These are phyloP conservation scores for Oceanites oceanicus DNA, from an alignment of 2,113 vertebrate genomes.

Conservation along the genomic window DNA sequence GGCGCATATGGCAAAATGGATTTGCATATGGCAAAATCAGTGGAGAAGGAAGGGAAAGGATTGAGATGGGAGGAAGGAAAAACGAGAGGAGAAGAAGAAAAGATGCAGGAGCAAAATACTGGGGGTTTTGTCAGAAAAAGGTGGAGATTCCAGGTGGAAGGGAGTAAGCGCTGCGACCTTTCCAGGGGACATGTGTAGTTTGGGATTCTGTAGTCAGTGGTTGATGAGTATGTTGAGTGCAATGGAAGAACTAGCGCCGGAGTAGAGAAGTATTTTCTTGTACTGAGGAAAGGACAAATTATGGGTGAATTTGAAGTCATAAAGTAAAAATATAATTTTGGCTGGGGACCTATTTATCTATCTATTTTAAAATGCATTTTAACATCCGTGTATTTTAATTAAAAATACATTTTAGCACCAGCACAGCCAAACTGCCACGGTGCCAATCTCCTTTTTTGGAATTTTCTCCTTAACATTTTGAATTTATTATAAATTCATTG, in stretches of 20 bases:
- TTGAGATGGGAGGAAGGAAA: neutral
- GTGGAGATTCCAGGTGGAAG: neutral
- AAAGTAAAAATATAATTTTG: neutral
- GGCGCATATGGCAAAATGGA: neutral
- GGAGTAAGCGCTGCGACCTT: rapidly evolving
- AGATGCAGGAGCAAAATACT: neutral
- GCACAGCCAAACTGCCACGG: constrained; percentile 12
- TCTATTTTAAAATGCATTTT: neutral
- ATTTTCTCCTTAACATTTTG: neutral
- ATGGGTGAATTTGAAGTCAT: neutral
- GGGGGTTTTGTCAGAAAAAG: neutral
- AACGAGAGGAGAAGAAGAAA: neutral
- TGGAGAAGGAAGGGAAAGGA: neutral
- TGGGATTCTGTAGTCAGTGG: no score
- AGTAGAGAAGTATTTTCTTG: neutral
- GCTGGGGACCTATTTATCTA: neutral
- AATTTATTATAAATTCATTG: constrained; percentile 4
- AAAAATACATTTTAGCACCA: constrained; percentile 56
- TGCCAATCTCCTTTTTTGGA: constrained; percentile 8
- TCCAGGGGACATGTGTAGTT: rapidly evolving
- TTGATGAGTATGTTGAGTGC: neutral
- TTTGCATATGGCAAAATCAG: neutral
- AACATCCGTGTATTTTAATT: constrained; percentile 32
- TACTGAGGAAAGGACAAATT: neutral
- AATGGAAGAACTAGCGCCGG: neutral